Evolutionary conservation across 2,888 invertebrate genomes (phyloP).

Genomic region (Mesoligia furuncula): DNA sequence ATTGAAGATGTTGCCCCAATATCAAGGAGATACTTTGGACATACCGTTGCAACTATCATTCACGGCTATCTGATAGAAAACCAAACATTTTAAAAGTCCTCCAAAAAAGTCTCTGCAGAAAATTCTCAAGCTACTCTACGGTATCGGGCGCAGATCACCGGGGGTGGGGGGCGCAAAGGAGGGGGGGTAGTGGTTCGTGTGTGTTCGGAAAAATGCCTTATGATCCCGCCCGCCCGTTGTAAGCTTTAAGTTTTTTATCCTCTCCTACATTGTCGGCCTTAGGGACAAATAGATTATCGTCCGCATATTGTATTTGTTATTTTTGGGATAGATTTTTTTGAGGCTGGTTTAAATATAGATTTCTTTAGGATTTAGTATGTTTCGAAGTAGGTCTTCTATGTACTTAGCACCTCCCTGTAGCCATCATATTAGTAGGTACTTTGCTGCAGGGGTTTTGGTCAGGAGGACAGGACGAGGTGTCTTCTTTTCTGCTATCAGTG

Average conservation of each 20-base stretch:
- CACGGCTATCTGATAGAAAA: neutral
- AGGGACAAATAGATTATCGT: conserved; percentile 68
- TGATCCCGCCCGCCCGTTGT: conserved; percentile 80
- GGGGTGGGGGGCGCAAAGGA: conserved; percentile 68
- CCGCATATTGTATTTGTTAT: conserved; percentile 58
- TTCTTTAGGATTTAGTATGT: neutral
- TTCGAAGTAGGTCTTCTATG: neutral
- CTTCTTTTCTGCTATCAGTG: too few species aligned
- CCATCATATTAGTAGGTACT: too few species aligned
- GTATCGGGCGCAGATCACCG: conserved; percentile 85
- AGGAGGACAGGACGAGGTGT: neutral
- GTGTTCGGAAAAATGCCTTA: conserved; percentile 90
- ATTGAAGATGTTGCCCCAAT: too few species aligned
- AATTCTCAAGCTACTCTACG: conserved; percentile 75
- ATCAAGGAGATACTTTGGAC: too few species aligned
- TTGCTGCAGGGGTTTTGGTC: neutral
- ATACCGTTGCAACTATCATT: neutral
- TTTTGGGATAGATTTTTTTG: conserved; percentile 42
- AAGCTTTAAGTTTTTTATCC: conserved; percentile 80
- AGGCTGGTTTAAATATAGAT: conserved; percentile 3
- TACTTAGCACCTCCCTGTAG: neutral
- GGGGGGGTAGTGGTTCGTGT: conserved; percentile 77
- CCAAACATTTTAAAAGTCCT: neutral
- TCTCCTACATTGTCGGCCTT: conserved; percentile 73
- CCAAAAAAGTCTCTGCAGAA: conserved; percentile 67